A percentile compares a stretch with the other conserved stretches of the same genome.
These are phyloP conservation scores for Babylonia areolata DNA, from an alignment of 1,140 invertebrate species.

Conservation along the genomic window DNA sequence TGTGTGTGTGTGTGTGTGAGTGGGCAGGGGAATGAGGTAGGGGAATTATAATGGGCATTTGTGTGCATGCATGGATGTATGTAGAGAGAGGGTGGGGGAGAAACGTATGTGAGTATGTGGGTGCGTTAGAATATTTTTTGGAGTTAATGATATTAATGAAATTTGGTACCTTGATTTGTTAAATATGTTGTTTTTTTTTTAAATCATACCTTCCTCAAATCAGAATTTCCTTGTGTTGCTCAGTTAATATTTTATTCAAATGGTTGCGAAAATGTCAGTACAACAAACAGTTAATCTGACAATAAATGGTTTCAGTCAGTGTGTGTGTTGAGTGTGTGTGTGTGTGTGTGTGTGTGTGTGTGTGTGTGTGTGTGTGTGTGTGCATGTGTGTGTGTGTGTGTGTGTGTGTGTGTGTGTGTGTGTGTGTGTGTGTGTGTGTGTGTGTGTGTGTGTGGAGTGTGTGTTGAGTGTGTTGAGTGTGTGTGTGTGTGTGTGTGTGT, in stretches of 20 bases:
- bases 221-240: too few species aligned
- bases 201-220: too few species aligned
- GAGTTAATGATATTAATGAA: too few species aligned
- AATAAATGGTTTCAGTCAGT: too few species aligned
- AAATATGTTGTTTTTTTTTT: too few species aligned
- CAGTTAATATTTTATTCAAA: too few species aligned
- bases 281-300: too few species aligned
- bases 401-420: constrained; percentile 31
- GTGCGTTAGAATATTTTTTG: too few species aligned
- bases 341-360: not conserved
- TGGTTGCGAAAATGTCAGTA: too few species aligned
- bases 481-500: constrained; percentile 1
- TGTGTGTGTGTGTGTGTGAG: constrained; percentile 11
- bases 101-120: not conserved
- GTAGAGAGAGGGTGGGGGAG: not conserved
- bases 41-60: not conserved
- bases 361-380: constrained; percentile 5
- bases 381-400: constrained; percentile 21
- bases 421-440: constrained; percentile 20
- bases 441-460: constrained; percentile 9
- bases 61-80: not conserved
- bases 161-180: too few species aligned
- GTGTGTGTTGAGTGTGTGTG: constrained; percentile 2
- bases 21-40: not conserved
- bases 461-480: not conserved